Evolutionary conservation across 2,888 invertebrate genomes (phyloP).

Genomic region (Crocallis elinguaria): DNA sequence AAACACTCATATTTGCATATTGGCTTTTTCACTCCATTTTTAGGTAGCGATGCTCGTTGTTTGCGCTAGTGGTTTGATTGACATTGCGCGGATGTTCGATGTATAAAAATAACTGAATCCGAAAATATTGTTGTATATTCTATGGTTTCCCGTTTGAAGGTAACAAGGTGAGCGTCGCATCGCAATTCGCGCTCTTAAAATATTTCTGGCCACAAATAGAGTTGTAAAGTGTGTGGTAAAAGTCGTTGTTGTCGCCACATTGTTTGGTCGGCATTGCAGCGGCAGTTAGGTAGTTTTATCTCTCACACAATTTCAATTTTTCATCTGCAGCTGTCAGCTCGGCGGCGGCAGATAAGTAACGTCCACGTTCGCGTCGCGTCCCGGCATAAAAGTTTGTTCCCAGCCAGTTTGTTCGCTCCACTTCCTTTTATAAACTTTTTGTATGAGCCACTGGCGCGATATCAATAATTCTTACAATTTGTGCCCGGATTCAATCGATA

Average conservation of each 20-base stretch:
- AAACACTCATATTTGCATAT: conserved; percentile 69
- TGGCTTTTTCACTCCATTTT: conserved; percentile 53
- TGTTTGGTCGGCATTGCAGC: conserved; percentile 71
- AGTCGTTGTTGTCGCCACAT: conserved; percentile 63
- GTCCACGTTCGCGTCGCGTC: conserved; percentile 72
- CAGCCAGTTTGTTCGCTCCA: conserved; percentile 80
- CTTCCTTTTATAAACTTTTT: conserved; percentile 82
- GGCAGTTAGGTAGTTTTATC: conserved; percentile 83
- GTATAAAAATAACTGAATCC: not conserved
- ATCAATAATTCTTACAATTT: conserved; percentile 81
- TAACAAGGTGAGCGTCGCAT: not conserved
- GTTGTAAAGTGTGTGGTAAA: conserved; percentile 39
- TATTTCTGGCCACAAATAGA: conserved; percentile 31
- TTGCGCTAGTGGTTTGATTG: conserved; percentile 28
- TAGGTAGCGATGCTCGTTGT: conserved; percentile 34
- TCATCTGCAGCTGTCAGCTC: conserved; percentile 84
- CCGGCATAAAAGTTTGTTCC: conserved; percentile 77
- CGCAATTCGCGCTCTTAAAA: not conserved
- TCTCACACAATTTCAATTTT: conserved; percentile 85
- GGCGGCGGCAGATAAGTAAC: conserved; percentile 82
- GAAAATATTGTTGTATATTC: not conserved
- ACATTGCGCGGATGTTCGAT: conserved; percentile 15
- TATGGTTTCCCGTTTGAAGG: not conserved
- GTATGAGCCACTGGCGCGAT: conserved; percentile 69
- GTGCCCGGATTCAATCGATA: conserved; percentile 61